Evolutionary conservation across 2,113 vertebrate genomes (phyloP), one percentile per base, ranked within the genome.

Genomic region (Daphoenositta chrysoptera): DNA sequence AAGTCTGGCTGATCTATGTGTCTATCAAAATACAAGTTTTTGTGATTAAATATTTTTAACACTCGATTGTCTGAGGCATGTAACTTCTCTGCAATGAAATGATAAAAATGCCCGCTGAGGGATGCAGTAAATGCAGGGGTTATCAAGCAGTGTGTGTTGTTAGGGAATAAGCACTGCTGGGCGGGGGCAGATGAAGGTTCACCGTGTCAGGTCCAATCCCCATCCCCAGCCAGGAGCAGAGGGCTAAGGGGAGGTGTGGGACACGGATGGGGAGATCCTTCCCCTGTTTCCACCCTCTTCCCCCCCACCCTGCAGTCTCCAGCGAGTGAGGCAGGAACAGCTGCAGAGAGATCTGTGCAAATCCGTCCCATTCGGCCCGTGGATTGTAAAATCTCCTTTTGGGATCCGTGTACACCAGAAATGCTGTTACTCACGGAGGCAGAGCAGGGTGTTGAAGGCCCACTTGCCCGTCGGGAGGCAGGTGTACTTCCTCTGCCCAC

Each of bases 381-480:
- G 8, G 56, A 6, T 9, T 11, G 1, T 3, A 6, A 10, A 20
- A 33, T 1, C 1, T 0, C 73, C 35, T 35, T 22, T 14, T 9
- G 11, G 7, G 65, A 0, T 3, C 22, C 12, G 2, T 3, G 17
- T 15, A 15, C 3, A 4, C 24, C 39, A 0, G 15, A 4, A 15
- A 1, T 45, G 39, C 30, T 33, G 28, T 6, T 85, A 98, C 99
- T 97, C 95, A 99, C 99, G 98, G 64, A 26, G 83, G 85, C 99
- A 99, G 9, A 56, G 90, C 28, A 99, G 65, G 3, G 92, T 97
- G 35, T 98, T 98, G 42, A 82, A 39, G 6, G 98, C 96, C 99
- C 99, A 99, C 10, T 64, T 35, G 75, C 99, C 99, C 0, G 48
- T 87, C 3, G 40, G 69, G 3, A 75, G 96, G 93, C 99, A 99